Conservation (phyloP, 2,797 vertebrate genomes). For the Huso huso region DNA sequence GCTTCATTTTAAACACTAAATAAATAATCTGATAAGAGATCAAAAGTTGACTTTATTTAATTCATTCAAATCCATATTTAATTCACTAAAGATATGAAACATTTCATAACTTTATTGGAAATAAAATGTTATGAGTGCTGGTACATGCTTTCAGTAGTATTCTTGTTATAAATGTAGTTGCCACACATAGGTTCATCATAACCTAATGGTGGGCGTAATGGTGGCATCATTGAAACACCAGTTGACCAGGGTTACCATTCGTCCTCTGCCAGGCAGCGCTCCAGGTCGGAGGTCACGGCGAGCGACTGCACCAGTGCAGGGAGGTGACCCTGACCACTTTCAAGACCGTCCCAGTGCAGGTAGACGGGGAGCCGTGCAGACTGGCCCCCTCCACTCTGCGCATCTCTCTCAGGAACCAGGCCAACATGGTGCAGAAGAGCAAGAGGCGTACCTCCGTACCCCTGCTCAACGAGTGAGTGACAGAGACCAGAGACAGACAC, state of each 20-base stretch:
- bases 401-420: conserved; percentile 91
- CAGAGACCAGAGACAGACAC: conserved; percentile 7
- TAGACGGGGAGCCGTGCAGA: conserved; percentile 90
- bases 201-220: too few relatives aligned
- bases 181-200: too few relatives aligned
- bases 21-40: too few relatives aligned
- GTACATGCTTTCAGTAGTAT: background rate
- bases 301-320: conserved; percentile 90
- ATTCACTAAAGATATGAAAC: too few relatives aligned
- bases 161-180: background rate
- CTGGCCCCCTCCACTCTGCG: conserved; percentile 85
- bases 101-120: background rate
- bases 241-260: background rate
- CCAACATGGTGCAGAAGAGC: conserved; percentile 98
- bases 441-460: conserved; percentile 92
- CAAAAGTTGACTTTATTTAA: too few relatives aligned
- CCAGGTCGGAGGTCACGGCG: conserved; percentile 92
- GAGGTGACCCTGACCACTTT: conserved; percentile 88
- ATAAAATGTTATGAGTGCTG: background rate
- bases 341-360: conserved; percentile 92
- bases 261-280: conserved; percentile 74
- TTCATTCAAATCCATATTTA: too few relatives aligned
- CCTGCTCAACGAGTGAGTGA: conserved; percentile 88
- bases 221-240: too few relatives aligned
- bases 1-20: too few relatives aligned